These are phyloP conservation scores for Stichopus chloronotus DNA, from an alignment of 35 echinoderm and acorn worm species.

Conservation along the genomic window DNA sequence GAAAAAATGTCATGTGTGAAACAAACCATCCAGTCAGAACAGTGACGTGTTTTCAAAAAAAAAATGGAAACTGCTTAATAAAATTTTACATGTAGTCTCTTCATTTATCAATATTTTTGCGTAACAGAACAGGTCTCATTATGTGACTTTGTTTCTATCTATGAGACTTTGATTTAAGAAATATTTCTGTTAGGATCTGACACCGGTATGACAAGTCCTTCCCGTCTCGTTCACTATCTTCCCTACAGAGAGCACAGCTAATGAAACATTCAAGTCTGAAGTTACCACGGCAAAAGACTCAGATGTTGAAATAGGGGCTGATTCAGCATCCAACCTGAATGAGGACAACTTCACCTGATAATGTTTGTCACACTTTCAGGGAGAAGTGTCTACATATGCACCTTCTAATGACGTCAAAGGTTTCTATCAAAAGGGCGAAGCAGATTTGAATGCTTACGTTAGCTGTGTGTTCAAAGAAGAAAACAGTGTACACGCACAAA, in stretches of 20 bases:
- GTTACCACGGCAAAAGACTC: neutral
- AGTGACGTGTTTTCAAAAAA: neutral
- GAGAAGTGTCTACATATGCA: neutral
- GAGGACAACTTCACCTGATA: constrained; percentile 23
- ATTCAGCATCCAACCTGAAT: constrained; percentile 4
- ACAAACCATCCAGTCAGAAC: neutral
- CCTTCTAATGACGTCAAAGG: constrained; percentile 21
- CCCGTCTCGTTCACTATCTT: constrained; percentile 55
- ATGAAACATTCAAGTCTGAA: constrained; percentile 36
- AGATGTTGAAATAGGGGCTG: neutral
- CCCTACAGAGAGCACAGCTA: neutral
- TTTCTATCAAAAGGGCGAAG: constrained; percentile 49
- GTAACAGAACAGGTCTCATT: constrained; percentile 58
- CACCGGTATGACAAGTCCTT: constrained; percentile 32
- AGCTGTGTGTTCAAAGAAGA: constrained; percentile 45
- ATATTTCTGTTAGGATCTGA: constrained; percentile 52
- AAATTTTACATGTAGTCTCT: constrained; percentile 57
- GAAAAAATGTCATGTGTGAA: neutral
- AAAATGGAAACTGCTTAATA: neutral
- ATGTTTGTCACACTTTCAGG: constrained; percentile 31
- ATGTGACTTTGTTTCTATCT: constrained; percentile 51
- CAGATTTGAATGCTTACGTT: constrained; percentile 38
- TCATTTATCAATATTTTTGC: constrained; percentile 54
- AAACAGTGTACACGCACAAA: constrained; percentile 18
- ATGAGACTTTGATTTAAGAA: constrained; percentile 45